These are phyloP conservation scores for Macropodus opercularis DNA, from an alignment of 2,797 vertebrate species.

Conservation along the genomic window DNA sequence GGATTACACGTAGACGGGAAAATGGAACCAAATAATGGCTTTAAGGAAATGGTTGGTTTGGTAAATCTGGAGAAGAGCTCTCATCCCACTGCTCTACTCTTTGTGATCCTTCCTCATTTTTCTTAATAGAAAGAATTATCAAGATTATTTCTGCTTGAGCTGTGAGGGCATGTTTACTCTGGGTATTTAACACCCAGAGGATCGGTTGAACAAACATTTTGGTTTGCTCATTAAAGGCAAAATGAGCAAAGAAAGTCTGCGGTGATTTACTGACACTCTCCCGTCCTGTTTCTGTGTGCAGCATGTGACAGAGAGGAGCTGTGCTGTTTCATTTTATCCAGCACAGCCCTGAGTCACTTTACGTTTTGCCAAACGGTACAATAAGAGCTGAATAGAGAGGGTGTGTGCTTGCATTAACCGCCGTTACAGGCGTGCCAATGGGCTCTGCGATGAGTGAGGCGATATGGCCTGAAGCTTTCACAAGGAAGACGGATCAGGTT, in stretches of 20 bases:
- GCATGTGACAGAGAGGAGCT: background rate
- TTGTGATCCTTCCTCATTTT: background rate
- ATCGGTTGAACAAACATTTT: slow-evolving; percentile 3
- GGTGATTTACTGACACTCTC: background rate
- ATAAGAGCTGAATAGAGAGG: slow-evolving; percentile 35
- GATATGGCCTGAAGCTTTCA: background rate
- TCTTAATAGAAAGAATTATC: background rate
- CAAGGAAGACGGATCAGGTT: background rate
- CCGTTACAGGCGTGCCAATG: slow-evolving; percentile 39
- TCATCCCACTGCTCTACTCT: background rate
- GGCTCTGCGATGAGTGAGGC: slow-evolving; percentile 10
- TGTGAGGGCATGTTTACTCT: slow-evolving; percentile 1
- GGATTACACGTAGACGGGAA: background rate
- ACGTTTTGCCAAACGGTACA: slow-evolving; percentile 22
- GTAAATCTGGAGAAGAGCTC: background rate
- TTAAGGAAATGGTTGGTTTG: background rate
- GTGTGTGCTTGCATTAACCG: slow-evolving; percentile 19
- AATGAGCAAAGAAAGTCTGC: background rate
- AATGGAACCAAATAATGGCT: background rate
- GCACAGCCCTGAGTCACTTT: background rate
- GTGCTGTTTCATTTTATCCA: background rate
- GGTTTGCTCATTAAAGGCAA: background rate
- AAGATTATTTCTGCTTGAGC: background rate
- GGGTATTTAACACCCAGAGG: background rate
- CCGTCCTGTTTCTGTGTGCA: background rate